These are phyloP conservation scores for Orthonyx spaldingii DNA, from an alignment of 2,113 vertebrate species.

Conservation along the genomic window DNA sequence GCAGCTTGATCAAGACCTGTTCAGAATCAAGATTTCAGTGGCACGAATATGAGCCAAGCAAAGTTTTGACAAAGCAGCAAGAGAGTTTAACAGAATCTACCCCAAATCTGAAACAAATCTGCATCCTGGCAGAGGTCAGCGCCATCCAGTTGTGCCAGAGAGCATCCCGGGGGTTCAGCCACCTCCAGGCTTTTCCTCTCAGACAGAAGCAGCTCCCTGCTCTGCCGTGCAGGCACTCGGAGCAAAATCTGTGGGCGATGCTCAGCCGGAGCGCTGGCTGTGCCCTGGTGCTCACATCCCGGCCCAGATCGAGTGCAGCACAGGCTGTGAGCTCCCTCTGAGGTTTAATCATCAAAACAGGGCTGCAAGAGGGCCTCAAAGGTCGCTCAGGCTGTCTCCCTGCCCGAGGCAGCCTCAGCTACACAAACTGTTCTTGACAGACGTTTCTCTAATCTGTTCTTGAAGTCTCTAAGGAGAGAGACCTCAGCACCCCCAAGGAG, in stretches of 20 bases:
- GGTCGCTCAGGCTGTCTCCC: neutral
- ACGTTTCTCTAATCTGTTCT: neutral
- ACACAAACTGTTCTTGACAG: neutral
- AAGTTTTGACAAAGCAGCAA: neutral
- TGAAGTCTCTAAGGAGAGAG: neutral
- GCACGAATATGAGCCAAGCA: neutral
- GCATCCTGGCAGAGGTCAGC: neutral
- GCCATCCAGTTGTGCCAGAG: neutral
- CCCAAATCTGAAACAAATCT: fast-evolving
- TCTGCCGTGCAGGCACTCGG: neutral
- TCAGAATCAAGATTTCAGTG: neutral
- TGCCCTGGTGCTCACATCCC: neutral
- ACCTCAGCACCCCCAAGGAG: neutral
- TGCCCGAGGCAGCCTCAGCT: slow-evolving; percentile 10
- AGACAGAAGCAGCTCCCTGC: neutral
- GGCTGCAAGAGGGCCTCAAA: neutral
- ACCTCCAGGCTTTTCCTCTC: neutral
- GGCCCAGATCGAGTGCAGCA: neutral
- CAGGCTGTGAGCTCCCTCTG: neutral
- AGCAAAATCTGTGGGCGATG: neutral
- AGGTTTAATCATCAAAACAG: neutral
- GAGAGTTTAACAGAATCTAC: neutral
- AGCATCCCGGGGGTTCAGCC: neutral
- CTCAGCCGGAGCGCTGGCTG: neutral
- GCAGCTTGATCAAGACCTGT: neutral